Evolutionary conservation across 1,140 invertebrate genomes (phyloP).

Genomic region (Brachionus plicatilis): DNA sequence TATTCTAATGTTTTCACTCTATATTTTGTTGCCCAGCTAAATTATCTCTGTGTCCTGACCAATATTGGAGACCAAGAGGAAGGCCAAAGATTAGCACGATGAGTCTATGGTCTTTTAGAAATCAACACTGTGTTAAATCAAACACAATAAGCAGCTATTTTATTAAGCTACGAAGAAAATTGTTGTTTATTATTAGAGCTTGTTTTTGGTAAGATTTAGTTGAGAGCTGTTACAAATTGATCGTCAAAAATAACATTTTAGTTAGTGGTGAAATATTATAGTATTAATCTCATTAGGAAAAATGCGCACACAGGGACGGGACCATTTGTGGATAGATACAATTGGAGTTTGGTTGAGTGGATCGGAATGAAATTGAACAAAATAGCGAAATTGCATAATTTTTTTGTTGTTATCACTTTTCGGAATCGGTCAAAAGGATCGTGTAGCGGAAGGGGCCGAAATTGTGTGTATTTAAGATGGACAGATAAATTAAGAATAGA

Average conservation of each 20-base stretch:
- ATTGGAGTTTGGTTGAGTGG: background rate
- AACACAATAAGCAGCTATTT: too few relatives aligned
- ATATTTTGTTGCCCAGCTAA: too few relatives aligned
- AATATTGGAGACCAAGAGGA: too few relatives aligned
- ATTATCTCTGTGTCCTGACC: too few relatives aligned
- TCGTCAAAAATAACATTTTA: background rate
- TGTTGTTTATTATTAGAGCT: too few relatives aligned
- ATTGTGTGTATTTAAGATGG: background rate
- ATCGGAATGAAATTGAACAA: background rate
- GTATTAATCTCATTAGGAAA: background rate
- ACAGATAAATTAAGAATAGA: background rate
- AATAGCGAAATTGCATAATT: background rate
- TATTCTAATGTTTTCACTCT: too few relatives aligned
- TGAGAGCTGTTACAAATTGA: background rate
- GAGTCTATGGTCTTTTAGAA: too few relatives aligned
- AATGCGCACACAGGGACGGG: background rate
- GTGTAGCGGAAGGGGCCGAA: background rate
- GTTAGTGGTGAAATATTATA: background rate
- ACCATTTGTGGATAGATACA: background rate
- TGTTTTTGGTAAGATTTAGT: too few relatives aligned
- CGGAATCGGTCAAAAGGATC: background rate
- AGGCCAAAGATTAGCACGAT: too few relatives aligned
- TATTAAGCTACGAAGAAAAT: too few relatives aligned
- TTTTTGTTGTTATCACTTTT: background rate
- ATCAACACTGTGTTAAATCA: too few relatives aligned